A percentile compares a stretch with the other conserved stretches of the same genome.
Evolutionary conservation across 2,113 vertebrate species (phyloP).

Genomic region (Cheilinus undulatus): DNA sequence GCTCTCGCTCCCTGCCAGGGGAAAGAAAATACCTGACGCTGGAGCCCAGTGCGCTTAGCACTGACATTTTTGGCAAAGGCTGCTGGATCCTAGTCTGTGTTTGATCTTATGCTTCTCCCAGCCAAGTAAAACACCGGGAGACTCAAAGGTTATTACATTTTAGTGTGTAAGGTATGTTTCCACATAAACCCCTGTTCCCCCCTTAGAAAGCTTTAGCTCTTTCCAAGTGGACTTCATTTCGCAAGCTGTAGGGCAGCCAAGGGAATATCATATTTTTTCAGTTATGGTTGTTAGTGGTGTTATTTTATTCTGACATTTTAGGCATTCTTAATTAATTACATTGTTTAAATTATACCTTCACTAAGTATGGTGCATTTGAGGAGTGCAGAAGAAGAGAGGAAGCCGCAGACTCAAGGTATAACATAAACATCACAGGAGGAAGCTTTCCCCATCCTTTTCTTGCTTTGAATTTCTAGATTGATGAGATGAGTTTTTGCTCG

Average conservation of each 20-base stretch:
- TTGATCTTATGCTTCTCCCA: conserved; percentile 78
- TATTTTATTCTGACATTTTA: conserved; percentile 63
- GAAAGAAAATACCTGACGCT: conserved; percentile 85
- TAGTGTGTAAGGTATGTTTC: conserved; percentile 84
- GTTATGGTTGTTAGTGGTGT: conserved; percentile 67
- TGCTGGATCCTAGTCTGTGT: conserved; percentile 80
- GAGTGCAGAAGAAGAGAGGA: conserved; percentile 2
- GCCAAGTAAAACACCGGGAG: conserved; percentile 84
- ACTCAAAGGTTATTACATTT: conserved; percentile 86
- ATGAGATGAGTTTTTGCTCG: conserved; percentile 27
- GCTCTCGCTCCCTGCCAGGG: conserved; percentile 65
- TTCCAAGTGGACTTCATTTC: conserved; percentile 80
- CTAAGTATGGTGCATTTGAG: conserved; percentile 2
- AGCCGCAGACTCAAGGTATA: conserved; percentile 1
- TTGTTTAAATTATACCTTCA: conserved; percentile 52
- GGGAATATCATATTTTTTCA: conserved; percentile 76
- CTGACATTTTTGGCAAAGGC: conserved; percentile 82
- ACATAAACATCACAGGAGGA: conserved; percentile 6
- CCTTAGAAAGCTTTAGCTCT: conserved; percentile 71
- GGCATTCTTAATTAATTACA: conserved; percentile 61
- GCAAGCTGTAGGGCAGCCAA: conserved; percentile 64
- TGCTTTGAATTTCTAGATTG: conserved; percentile 32
- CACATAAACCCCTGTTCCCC: conserved; percentile 75
- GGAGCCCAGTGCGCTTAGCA: conserved; percentile 74
- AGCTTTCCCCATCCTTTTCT: conserved; percentile 17